Base-by-base conservation (phyloP, 2,797 vertebrate species). In the Chrysocyon brachyurus region DNA sequence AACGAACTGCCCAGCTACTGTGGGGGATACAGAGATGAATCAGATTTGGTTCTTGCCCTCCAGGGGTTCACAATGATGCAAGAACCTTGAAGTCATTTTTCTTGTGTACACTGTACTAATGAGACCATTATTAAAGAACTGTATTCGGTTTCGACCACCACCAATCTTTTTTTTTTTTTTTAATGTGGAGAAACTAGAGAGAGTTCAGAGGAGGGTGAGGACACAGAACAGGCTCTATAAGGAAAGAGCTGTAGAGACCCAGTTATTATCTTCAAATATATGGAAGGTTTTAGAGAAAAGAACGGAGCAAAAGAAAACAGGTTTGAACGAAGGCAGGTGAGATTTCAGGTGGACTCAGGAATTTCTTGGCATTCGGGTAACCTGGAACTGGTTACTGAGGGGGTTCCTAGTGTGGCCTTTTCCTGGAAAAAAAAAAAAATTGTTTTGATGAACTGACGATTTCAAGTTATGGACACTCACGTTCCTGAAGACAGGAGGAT, bases 41-140 rank as follows among this genome's bases (percentile, higher is more conserved):
- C 61, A 68, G 85, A 49, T 22, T 31, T 54, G 46, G 28, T 17
- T 77, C 90, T n/a, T 63, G 87, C 79, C 70, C 92, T 91, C 56
- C 70, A 52, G 92, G 72, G 61, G 72, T 33, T 91, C 89, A 7
- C n/a, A n/a, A 12, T 54, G 83, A 94, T 63, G 70, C n/a, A 82
- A 93, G 79, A 85, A 61, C 24, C 49, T 54, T 68, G 68, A 75
- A 92, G 92, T 59, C n/a, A 0, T 64, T 96, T 90, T 82, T 63
- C 90, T 87, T 56, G 15, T 31, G 31, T 56, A 10, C 5, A 3
- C 12, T 4, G 36, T 21, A 57, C 83, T 94, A 84, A 93, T 72
- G 90, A 92, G 70, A 83, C 66, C 94, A 56, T 90, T 59, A 88
- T 61, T 84, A 90, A 78, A 92, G 89, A 93, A 72, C 24, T 63